Evolutionary conservation across 2,888 invertebrate species (phyloP).

Genomic region (Rambutsinella grinnellia): DNA sequence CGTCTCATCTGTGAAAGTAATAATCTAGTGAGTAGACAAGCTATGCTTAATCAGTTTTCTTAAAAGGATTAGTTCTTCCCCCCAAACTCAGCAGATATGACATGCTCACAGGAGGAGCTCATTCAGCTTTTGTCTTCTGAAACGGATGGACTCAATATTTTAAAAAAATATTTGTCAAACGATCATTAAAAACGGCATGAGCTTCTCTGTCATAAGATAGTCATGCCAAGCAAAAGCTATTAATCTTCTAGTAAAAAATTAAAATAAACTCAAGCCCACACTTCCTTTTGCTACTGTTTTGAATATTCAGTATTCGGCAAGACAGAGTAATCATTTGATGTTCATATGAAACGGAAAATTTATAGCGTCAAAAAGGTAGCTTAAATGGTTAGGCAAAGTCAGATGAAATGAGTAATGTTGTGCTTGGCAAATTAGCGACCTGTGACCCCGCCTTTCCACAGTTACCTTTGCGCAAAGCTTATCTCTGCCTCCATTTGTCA

Average conservation of each 20-base stretch:
- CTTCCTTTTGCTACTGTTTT: too few relatives aligned
- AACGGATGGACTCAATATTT: background rate
- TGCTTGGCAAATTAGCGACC: background rate
- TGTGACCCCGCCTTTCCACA: background rate
- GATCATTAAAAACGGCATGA: background rate
- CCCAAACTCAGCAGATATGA: background rate
- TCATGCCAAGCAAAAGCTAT: background rate
- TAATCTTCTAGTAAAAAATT: too few relatives aligned
- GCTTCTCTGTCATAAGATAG: background rate
- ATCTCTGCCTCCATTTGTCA: background rate
- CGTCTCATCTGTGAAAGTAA: slow-evolving; percentile 37
- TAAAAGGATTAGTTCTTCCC: background rate
- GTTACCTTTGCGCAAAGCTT: too few relatives aligned
- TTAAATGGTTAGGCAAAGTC: too few relatives aligned
- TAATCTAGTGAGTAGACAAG: background rate
- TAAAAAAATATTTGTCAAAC: background rate
- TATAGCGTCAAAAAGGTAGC: too few relatives aligned
- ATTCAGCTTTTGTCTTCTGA: background rate
- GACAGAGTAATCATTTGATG: too few relatives aligned
- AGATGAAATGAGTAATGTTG: background rate
- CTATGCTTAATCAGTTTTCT: too few relatives aligned
- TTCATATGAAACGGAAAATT: too few relatives aligned
- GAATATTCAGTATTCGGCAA: too few relatives aligned
- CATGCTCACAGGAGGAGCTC: background rate
- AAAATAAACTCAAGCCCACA: too few relatives aligned